Evolutionary conservation across 2,113 vertebrate genomes (phyloP), one percentile per base, ranked within the genome.

Genomic region (Phrynosoma blainvillii): DNA sequence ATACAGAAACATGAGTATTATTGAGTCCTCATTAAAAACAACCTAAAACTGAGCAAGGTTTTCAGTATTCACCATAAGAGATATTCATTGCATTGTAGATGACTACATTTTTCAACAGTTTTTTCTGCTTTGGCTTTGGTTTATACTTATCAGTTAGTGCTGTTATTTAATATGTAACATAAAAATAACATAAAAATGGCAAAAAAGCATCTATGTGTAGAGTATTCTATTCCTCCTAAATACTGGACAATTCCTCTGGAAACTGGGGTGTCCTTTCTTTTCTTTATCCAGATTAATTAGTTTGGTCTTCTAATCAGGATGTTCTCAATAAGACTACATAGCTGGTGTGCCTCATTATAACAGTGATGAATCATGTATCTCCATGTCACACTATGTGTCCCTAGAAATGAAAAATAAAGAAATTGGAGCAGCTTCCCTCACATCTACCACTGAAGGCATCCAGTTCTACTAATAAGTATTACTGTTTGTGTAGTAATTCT

Each of bases 401-500:
- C 84, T 73, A 81, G 89, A 85, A 89, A 76, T 9, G 5, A 86
- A 73, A 85, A 90, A 93, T 9, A 90, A 87, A 56, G 14, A 93
- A 92, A 91, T 21, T 56, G 27, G 42, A 56, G 16, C 21, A 54
- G 14, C 52, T 20, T 70, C 7, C 20, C 25, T 8, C n/a, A n/a
- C n/a, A n/a, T n/a, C n/a, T 30, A 70, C 25, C 66, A 32, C 62
- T 32, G 30, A 62, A n/a, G 18, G 8, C 21, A 42, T 18, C 16
- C 40, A 65, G 56, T 79, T n/a, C n/a, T n/a, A n/a, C 62, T 32
- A 42, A 68, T 66, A 65, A 79, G 4, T 23, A 18, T 21, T 68
- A 79, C 27, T 25, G 56, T 85, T 80, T 30, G n/a, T 74, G 8
- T 47, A 82, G 54, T 65, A 79, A 56, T 30, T 27, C 1, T 36